These are phyloP conservation scores for Lepidurus couesii DNA, from an alignment of 1,140 invertebrate species.

Conservation along the genomic window DNA sequence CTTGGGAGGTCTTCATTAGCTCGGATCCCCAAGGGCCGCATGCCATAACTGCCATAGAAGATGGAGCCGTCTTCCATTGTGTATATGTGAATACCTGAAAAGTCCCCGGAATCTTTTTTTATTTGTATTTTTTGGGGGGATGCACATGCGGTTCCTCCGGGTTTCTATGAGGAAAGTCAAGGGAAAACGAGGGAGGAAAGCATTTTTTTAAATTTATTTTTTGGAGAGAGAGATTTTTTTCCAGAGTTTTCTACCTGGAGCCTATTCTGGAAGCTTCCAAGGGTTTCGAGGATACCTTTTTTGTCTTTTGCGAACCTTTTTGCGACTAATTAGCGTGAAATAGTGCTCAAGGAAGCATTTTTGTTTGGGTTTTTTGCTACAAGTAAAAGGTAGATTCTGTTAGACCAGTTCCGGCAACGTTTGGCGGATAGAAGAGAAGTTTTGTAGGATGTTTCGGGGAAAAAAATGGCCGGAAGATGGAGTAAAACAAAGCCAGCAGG, in stretches of 20 bases:
- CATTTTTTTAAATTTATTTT: not conserved
- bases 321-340: conserved; percentile 2
- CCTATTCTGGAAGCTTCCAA: too few species aligned
- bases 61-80: not conserved
- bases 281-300: not conserved
- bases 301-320: not conserved
- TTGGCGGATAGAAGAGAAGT: too few species aligned
- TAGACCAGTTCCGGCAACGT: too few species aligned
- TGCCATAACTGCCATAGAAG: conserved; percentile 2
- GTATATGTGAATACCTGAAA: not conserved
- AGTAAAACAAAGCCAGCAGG: too few species aligned
- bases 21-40: not conserved
- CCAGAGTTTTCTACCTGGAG: not conserved
- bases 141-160: not conserved
- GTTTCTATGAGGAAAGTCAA: not conserved
- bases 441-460: too few species aligned
- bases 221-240: not conserved
- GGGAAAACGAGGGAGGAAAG: not conserved
- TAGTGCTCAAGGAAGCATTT: not conserved
- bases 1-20: conserved; percentile 21
- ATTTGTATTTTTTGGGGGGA: not conserved
- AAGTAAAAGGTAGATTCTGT: too few species aligned
- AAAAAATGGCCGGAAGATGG: too few species aligned
- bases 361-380: too few species aligned
- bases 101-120: too few species aligned